These are phyloP conservation scores for Tiphia femorata DNA, from an alignment of 2,888 invertebrate species.

Conservation along the genomic window DNA sequence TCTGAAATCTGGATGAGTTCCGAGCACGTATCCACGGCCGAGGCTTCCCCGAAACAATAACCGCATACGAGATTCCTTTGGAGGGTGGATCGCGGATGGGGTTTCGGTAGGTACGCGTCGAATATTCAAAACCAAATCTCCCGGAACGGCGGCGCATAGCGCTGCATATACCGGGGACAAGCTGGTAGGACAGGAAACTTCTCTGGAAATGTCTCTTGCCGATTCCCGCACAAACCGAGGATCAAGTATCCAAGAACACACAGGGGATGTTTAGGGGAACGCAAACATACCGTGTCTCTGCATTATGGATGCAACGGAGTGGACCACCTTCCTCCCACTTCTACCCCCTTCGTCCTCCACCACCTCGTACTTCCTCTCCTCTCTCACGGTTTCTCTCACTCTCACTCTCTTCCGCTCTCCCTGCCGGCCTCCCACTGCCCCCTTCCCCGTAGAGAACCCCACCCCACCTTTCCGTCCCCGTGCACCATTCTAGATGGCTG, in stretches of 20 bases:
- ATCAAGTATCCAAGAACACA: slow-evolving; percentile 57
- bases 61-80: too few species aligned
- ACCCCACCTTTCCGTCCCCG: slow-evolving; percentile 21
- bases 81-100: too few species aligned
- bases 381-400: too few species aligned
- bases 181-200: background rate
- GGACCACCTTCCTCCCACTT: slow-evolving; percentile 51
- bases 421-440: background rate
- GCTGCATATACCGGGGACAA: slow-evolving; percentile 17
- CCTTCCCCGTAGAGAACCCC: slow-evolving; percentile 16
- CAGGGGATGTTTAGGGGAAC: slow-evolving; percentile 62
- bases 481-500: slow-evolving; percentile 52
- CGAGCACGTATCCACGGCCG: too few species aligned
- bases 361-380: too few species aligned
- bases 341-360: slow-evolving; percentile 17
- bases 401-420: slow-evolving; percentile 5
- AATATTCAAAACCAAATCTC: slow-evolving; percentile 43
- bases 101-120: slow-evolving; percentile 11
- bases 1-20: too few species aligned
- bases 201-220: slow-evolving; percentile 14
- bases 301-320: slow-evolving; percentile 67
- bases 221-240: slow-evolving; percentile 58
- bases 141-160: slow-evolving; percentile 7
- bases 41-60: too few species aligned
- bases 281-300: slow-evolving; percentile 62